These are phyloP conservation scores for Capitella teleta DNA, from an alignment of 1,140 invertebrate genomes.

Conservation along the genomic window DNA sequence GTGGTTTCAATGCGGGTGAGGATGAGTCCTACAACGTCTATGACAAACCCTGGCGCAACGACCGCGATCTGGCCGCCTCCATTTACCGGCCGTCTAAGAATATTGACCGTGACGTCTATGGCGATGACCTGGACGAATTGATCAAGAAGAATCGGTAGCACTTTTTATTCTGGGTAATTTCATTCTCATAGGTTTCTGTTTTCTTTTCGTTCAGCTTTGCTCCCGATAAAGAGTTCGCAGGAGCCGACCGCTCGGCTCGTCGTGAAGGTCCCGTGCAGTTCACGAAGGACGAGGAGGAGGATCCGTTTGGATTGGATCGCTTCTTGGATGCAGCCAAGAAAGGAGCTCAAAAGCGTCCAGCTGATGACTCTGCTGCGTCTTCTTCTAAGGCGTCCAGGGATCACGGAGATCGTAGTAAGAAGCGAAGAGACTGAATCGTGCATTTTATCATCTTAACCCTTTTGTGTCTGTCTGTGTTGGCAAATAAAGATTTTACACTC, in stretches of 20 bases:
- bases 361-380: conserved; percentile 2
- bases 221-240: conserved; percentile 91
- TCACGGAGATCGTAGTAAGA: not conserved
- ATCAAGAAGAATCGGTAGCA: conserved; percentile 82
- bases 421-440: not conserved
- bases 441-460: too few relatives aligned
- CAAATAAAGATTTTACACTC: too few relatives aligned
- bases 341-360: conserved; percentile 41
- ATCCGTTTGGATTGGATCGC: conserved; percentile 95
- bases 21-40: conserved; percentile 98
- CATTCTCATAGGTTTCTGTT: too few relatives aligned
- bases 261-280: conserved; percentile 93
- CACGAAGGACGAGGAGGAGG: conserved; percentile 68
- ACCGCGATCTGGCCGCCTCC: conserved; percentile 68
- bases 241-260: conserved; percentile 56
- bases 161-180: too few relatives aligned
- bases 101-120: conserved; percentile 80
- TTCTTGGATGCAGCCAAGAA: conserved; percentile 94
- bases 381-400: not conserved
- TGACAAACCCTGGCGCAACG: conserved; percentile 64
- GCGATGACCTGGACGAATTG: conserved; percentile 72
- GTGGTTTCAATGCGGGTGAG: conserved; percentile 73
- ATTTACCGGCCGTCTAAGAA: conserved; percentile 86
- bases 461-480: too few relatives aligned
- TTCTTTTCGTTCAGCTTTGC: conserved; percentile 60